These are phyloP conservation scores for Melipona quadrifasciata DNA, from an alignment of 1,140 invertebrate species.

Conservation along the genomic window DNA sequence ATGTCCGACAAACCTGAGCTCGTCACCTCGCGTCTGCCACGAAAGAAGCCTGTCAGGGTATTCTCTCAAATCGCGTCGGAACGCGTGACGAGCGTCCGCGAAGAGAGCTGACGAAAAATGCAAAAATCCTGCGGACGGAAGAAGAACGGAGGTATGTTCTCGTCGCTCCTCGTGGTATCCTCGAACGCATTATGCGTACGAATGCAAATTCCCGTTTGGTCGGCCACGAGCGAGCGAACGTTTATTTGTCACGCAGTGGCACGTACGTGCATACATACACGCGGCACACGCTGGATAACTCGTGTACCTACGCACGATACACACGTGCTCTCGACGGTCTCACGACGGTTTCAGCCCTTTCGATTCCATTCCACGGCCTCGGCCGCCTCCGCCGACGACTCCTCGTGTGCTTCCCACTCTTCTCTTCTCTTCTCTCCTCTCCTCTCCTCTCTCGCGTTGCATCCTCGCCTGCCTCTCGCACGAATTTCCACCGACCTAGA, in stretches of 20 bases:
- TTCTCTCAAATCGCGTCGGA: background rate
- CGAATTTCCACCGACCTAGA: slow-evolving; percentile 62
- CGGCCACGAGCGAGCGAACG: slow-evolving; percentile 53
- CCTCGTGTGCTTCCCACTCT: background rate
- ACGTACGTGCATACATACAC: slow-evolving; percentile 37
- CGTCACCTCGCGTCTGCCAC: background rate
- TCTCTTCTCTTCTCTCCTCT: background rate
- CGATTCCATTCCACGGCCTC: slow-evolving; percentile 37
- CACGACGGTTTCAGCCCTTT: slow-evolving; percentile 21
- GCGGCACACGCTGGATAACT: background rate
- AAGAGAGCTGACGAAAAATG: background rate
- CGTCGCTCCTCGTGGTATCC: background rate
- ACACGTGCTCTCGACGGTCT: background rate
- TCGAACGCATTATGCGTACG: slow-evolving; percentile 61
- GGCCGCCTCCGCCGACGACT: background rate
- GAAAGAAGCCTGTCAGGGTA: background rate
- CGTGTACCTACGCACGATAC: slow-evolving; percentile 23
- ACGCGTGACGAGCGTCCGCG: background rate
- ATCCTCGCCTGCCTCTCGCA: slow-evolving; percentile 24
- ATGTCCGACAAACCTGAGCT: too few relatives aligned
- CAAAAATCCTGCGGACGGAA: background rate
- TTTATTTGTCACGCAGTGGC: slow-evolving; percentile 69
- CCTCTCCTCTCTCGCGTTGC: background rate
- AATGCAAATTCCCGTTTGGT: slow-evolving; percentile 67
- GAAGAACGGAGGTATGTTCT: background rate